Conservation (phyloP, 2,888 invertebrate species). For the Drosophila hamatofila region DNA sequence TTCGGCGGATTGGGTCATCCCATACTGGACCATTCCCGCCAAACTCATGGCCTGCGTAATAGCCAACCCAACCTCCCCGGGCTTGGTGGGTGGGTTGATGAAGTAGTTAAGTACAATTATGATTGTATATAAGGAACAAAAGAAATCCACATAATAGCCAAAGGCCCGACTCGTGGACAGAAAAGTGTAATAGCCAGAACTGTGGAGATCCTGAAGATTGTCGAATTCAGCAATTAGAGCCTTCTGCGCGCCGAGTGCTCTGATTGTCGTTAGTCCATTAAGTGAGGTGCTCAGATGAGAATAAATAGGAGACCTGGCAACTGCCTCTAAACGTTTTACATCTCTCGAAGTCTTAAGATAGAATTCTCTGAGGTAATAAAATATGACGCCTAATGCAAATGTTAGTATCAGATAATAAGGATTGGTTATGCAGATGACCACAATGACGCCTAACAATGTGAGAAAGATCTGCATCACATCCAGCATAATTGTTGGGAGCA, state of each 20-base stretch:
- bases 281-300: slow-evolving; percentile 95
- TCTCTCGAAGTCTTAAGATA: slow-evolving; percentile 93
- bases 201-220: slow-evolving; percentile 93
- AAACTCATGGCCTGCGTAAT: slow-evolving; percentile 92
- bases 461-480: slow-evolving; percentile 90
- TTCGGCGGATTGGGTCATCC: slow-evolving; percentile 96
- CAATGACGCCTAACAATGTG: slow-evolving; percentile 91
- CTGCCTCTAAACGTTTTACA: slow-evolving; percentile 92
- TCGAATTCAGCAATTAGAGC: slow-evolving; percentile 92
- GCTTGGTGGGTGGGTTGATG: slow-evolving; percentile 88
- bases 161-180: slow-evolving; percentile 96
- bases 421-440: slow-evolving; percentile 91
- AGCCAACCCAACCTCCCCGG: slow-evolving; percentile 91
- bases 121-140: slow-evolving; percentile 94
- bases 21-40: slow-evolving; percentile 91
- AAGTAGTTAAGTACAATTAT: slow-evolving; percentile 94
- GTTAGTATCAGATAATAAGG: slow-evolving; percentile 91
- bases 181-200: slow-evolving; percentile 96
- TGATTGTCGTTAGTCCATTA: slow-evolving; percentile 95
- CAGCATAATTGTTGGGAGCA: slow-evolving; percentile 84
- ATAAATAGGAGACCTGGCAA: slow-evolving; percentile 96
- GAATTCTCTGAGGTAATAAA: slow-evolving; percentile 90
- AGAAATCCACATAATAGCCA: slow-evolving; percentile 95
- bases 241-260: slow-evolving; percentile 93
- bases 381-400: slow-evolving; percentile 88